Conservation (phyloP, 2,888 invertebrate genomes). For the Ennomos erosarius region DNA sequence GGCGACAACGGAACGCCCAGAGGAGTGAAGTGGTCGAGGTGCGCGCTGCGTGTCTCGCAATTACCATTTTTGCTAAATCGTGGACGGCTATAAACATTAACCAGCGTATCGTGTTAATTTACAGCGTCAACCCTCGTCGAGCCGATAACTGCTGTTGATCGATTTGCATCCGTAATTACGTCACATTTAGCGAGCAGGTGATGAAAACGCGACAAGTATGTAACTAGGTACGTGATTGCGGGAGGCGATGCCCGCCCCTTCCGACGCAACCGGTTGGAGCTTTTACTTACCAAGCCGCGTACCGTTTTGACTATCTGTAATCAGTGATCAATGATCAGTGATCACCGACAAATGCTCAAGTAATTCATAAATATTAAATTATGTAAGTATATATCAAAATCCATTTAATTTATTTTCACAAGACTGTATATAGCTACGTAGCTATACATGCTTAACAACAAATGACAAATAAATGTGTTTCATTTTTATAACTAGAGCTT, state of each 20-base stretch:
- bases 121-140: slow-evolving; percentile 77
- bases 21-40: slow-evolving; percentile 40
- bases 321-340: slow-evolving; percentile 40
- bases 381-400: slow-evolving; percentile 5
- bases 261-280: slow-evolving; percentile 73
- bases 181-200: slow-evolving; percentile 82
- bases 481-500: slow-evolving; percentile 11
- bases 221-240: slow-evolving; percentile 79
- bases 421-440: too few relatives aligned
- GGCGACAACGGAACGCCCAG: slow-evolving; percentile 39
- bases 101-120: slow-evolving; percentile 80
- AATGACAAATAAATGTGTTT: too few relatives aligned
- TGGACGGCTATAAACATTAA: slow-evolving; percentile 77
- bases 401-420: too few relatives aligned
- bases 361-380: slow-evolving; percentile 21
- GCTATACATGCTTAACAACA: too few relatives aligned
- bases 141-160: slow-evolving; percentile 80
- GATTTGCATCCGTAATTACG: slow-evolving; percentile 84
- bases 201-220: slow-evolving; percentile 83
- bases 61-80: slow-evolving; percentile 75
- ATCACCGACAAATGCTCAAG: too few relatives aligned
- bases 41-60: slow-evolving; percentile 56
- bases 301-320: slow-evolving; percentile 42
- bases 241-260: slow-evolving; percentile 72
- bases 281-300: slow-evolving; percentile 56